A percentile compares a stretch with the other conserved stretches of the same genome.
These are phyloP conservation scores for Oedothorax gibbosus DNA, from an alignment of 1,140 invertebrate genomes.

Conservation along the genomic window DNA sequence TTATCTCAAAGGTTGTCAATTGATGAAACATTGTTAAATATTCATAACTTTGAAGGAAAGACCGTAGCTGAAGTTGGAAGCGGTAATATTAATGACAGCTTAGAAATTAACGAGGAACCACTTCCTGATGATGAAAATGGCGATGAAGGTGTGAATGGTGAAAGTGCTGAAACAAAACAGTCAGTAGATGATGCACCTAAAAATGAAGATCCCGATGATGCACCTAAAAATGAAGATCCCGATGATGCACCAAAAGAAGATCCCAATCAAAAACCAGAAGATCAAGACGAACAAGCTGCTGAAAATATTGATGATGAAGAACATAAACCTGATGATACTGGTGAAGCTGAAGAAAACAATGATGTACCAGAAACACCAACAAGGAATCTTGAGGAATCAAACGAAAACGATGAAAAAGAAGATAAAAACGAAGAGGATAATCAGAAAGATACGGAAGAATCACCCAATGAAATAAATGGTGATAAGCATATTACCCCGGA, in stretches of 20 bases:
- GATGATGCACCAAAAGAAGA: neutral
- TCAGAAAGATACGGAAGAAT: neutral
- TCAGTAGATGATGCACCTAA: neutral
- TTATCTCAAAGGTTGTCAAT: neutral
- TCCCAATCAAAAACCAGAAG: neutral
- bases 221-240: neutral
- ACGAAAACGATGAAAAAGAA: neutral
- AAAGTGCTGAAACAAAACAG: neutral
- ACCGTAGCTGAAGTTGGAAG: conserved; percentile 39
- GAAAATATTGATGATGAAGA: too few species aligned
- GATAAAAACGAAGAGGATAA: conserved; percentile 3
- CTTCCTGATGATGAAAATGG: conserved; percentile 3
- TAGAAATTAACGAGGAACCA: conserved; percentile 11
- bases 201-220: neutral
- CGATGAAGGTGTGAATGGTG: neutral
- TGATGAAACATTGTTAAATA: neutral
- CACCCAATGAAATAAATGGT: neutral
- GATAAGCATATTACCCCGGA: neutral
- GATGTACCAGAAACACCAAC: neutral
- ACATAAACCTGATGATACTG: too few species aligned
- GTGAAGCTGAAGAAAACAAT: neutral
- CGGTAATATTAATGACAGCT: conserved; percentile 14
- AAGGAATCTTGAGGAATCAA: neutral
- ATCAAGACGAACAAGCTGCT: neutral
- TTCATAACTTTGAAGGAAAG: conserved; percentile 37